Base-by-base conservation (phyloP, 2,113 vertebrate genomes). In the Morone saxatilis region DNA sequence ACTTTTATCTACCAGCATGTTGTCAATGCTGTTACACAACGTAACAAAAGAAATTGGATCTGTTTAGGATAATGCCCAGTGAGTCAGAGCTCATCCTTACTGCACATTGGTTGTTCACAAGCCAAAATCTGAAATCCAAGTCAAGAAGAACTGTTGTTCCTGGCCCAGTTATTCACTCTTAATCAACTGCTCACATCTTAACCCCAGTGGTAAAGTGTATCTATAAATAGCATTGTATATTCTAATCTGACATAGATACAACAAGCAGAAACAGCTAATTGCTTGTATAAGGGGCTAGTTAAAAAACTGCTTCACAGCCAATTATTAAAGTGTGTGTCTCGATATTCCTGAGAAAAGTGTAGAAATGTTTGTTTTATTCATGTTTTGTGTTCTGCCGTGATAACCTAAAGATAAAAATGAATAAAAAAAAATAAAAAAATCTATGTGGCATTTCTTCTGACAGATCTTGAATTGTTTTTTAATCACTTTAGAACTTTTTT, bases 151-250 rank as follows among this genome's bases (percentile, higher is more conserved):
- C 40, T 65, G 63, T 57, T 50, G 25, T 38, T 61, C 2, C 41
- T 69, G 54, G 16, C 61, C 69, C 63, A 61, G 14, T 71, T 77
- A 13, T 59, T 69, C 51, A 7, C 53, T 83, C 59, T 25, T 67
- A 61, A 71, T 41, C 53, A 51, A 10, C 9, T 67, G 50, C 20
- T 25, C 0, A 56, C 65, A 50, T 71, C 20, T 79, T 43, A 60
- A 63, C 13, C 70, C 63, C 76, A 61, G 22, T 22, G 66, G 25
- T 43, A 6, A 0, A 67, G 25, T 20, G 43, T 8, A 3, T 65
- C 40, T 88, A 78, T 65, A 78, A 75, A 75, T 71, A 71, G 22
- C 10, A 1, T 66, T 53, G 14, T 45, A 38, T 82, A 72, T 63
- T 57, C 7, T 67, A 68, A 53, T 59, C 36, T 80, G 75, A 67